Evolutionary conservation across 1,140 invertebrate species (phyloP).

Genomic region (Drosophila kurseongensis): DNA sequence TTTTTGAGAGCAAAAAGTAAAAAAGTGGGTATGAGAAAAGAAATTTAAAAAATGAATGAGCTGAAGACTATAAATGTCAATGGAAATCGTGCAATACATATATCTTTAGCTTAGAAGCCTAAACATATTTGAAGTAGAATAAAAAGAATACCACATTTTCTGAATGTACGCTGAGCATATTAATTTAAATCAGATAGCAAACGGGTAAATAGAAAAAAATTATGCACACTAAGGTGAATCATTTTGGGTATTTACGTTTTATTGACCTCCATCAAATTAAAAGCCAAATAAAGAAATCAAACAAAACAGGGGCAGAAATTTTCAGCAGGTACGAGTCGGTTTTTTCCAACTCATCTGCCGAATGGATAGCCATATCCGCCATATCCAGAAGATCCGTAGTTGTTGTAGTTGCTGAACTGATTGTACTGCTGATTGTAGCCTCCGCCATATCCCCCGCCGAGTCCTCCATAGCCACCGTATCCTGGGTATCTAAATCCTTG

Average conservation of each 20-base stretch:
- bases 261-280: constrained; percentile 72
- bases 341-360: constrained; percentile 43
- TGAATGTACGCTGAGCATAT: constrained; percentile 3
- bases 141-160: background rate
- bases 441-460: constrained; percentile 45
- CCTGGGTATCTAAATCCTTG: constrained; percentile 48
- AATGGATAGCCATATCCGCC: constrained; percentile 59
- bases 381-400: constrained; percentile 43
- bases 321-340: constrained; percentile 40
- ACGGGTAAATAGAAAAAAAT: constrained; percentile 25
- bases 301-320: constrained; percentile 63
- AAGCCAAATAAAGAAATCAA: constrained; percentile 68
- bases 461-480: constrained; percentile 48
- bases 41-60: constrained; percentile 30
- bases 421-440: constrained; percentile 66
- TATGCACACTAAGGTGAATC: constrained; percentile 49
- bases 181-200: background rate
- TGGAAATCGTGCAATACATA: constrained; percentile 7
- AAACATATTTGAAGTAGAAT: background rate
- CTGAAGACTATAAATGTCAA: constrained; percentile 13
- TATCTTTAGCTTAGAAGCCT: constrained; percentile 1
- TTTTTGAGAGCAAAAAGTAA: constrained; percentile 60
- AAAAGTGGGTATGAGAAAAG: constrained; percentile 23
- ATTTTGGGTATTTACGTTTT: constrained; percentile 74
- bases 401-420: constrained; percentile 61